These are phyloP conservation scores for Pteronotus mesoamericanus DNA, from an alignment of 2,797 vertebrate genomes.

Conservation along the genomic window DNA sequence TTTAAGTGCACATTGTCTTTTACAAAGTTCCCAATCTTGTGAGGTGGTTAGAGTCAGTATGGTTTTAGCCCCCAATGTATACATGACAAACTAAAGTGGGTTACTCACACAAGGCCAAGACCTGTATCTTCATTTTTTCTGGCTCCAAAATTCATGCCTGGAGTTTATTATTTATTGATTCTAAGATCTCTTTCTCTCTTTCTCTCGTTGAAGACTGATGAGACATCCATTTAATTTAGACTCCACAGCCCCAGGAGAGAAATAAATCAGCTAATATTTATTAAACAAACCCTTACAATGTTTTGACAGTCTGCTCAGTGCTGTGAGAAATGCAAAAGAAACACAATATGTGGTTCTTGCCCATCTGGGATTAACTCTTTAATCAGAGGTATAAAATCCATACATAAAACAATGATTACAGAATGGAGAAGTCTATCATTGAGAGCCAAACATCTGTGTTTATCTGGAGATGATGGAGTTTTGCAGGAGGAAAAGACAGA, in stretches of 20 bases:
- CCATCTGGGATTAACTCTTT: not conserved
- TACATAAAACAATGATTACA: not conserved
- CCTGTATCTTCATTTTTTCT: not conserved
- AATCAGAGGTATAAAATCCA: constrained; percentile 33
- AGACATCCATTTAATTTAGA: not conserved
- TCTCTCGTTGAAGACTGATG: not conserved
- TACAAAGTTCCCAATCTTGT: not conserved
- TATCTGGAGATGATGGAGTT: not conserved
- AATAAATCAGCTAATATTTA: constrained; percentile 16
- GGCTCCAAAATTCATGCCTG: not conserved
- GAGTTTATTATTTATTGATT: not conserved
- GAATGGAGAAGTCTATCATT: not conserved
- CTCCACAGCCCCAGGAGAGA: not conserved
- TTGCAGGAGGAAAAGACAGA: not conserved
- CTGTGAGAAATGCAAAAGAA: constrained; percentile 17
- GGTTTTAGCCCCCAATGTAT: not conserved
- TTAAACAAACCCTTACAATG: not conserved
- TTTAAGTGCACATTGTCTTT: not conserved
- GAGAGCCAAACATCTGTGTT: not conserved
- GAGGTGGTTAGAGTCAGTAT: not conserved
- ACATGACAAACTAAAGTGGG: not conserved
- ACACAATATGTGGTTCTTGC: not conserved
- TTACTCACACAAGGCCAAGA: not conserved
- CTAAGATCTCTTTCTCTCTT: not conserved
- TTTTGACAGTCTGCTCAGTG: not conserved